Percentiles rank a stretch among this genome's conserved stretches.
phyloP scores from a whole-genome alignment of 2,797 vertebrate genomes.

The Enteromius viviparus region DNA sequence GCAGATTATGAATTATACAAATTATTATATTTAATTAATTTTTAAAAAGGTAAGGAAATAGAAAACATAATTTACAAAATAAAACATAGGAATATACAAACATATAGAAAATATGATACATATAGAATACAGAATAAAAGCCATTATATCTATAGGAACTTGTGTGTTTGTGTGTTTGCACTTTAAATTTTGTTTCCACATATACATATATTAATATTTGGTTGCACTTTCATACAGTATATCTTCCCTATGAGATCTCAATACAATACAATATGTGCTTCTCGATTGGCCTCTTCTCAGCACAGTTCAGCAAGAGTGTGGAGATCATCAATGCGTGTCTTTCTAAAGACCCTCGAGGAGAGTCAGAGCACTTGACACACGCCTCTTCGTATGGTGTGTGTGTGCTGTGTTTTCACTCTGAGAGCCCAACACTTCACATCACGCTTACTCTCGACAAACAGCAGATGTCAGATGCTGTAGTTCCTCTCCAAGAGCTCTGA shows the following conservation, averaged over 20 bases:
- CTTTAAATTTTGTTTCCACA: not conserved
- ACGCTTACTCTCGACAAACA: slow-evolving; percentile 9
- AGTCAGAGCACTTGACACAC: slow-evolving; percentile 28
- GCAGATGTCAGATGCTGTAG: slow-evolving; percentile 33
- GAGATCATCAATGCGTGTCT: slow-evolving; percentile 30
- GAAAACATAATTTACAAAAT: not conserved
- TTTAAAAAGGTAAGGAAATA: too few relatives aligned
- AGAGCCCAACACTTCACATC: slow-evolving; percentile 14
- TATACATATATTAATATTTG: not conserved
- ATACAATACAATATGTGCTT: not conserved
- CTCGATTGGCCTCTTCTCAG: not conserved
- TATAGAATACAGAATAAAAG: too few relatives aligned
- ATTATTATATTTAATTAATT: too few relatives aligned
- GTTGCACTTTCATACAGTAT: not conserved
- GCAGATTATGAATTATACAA: too few relatives aligned
- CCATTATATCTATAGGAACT: too few relatives aligned
- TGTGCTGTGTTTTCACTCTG: slow-evolving; percentile 1
- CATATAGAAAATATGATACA: too few relatives aligned
- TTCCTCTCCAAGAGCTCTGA: slow-evolving; percentile 12
- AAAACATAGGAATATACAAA: too few relatives aligned
- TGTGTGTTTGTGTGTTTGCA: not conserved
- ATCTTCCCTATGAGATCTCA: not conserved
- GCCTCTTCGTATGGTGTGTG: not conserved
- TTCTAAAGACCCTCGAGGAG: slow-evolving; percentile 13
- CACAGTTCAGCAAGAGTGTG: slow-evolving; percentile 31